Evolutionary conservation across 2,113 vertebrate species (phyloP), one percentile per base, ranked within the genome.

Genomic region (Ancistrus triradiatus): DNA sequence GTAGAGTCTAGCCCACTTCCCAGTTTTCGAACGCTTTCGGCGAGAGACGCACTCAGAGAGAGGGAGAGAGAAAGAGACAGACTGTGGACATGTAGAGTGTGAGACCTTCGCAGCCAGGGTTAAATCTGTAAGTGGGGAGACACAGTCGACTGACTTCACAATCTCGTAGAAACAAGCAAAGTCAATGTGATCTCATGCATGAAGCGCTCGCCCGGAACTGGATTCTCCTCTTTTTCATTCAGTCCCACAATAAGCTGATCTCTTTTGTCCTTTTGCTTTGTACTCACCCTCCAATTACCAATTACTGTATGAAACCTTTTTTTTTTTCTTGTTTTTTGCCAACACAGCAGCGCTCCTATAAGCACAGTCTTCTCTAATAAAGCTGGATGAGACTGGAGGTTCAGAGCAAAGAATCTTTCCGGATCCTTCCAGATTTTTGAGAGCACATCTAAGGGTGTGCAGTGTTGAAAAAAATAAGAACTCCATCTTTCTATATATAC

Each of bases 111-210:
- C 14, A 44, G 47, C 75, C 35, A 38, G 53, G 55, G 47, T 44
- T 48, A 55, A 18, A 59, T 48, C 58, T 25, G 17, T 35, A 59
- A 60, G 18, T 9, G 40, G 40, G 57, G 33, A 59, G 70, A 75
- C 77, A 78, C 80, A 83, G 79, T 74, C 77, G 76, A 74, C 71
- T 70, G 77, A 74, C 73, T 82, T 72, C 74, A 78, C 76, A 63
- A 78, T 69, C 63, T 70, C 65, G 79, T 82, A 74, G 63, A 71
- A 73, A 70, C 74, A 77, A 82, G 48, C 77, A 73, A 73, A 75
- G 77, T 81, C 68, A 79, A 68, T 46, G 63, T 15, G 50, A 35
- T 55, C 56, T 48, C 33, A 61, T 49, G 49, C 53, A 48, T 27
- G 57, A 66, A 33, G 28, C 35, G 7, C 56, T 48, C 42, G 17